Conservation (phyloP, 2,888 invertebrate species). For the Aphrophora alni region DNA sequence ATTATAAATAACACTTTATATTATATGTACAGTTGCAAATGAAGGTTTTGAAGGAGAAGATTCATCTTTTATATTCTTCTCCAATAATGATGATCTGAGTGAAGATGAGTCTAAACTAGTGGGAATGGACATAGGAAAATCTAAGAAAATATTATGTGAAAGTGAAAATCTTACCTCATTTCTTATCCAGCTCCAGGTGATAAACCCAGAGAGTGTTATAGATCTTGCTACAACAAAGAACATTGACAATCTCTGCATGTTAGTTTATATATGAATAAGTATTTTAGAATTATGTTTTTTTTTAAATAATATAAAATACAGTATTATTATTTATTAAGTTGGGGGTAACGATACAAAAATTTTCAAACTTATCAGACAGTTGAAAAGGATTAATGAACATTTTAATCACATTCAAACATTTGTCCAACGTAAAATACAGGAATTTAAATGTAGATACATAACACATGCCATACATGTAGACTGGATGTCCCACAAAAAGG, state of each 20-base stretch:
- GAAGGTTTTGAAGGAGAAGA: slow-evolving; percentile 6
- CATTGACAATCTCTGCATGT: slow-evolving; percentile 20
- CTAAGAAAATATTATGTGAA: background rate
- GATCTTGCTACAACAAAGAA: slow-evolving; percentile 21
- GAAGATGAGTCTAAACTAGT: background rate
- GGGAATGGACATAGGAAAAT: slow-evolving; percentile 7
- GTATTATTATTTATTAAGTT: too few species aligned
- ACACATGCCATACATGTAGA: background rate
- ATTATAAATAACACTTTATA: too few species aligned
- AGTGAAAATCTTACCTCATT: background rate
- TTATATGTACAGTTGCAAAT: background rate
- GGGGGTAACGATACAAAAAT: too few species aligned
- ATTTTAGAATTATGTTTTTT: background rate
- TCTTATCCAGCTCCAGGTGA: slow-evolving; percentile 4
- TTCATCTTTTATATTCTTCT: slow-evolving; percentile 20
- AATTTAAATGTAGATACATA: background rate
- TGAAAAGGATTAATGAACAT: too few species aligned
- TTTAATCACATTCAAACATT: background rate
- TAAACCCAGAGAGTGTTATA: slow-evolving; percentile 30
- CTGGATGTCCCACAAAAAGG: too few species aligned
- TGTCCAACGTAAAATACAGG: background rate
- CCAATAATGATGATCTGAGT: slow-evolving; percentile 9
- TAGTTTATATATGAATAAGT: background rate
- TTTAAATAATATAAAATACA: too few species aligned
- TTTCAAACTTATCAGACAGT: too few species aligned